Conservation (phyloP, 2,113 vertebrate species). For the Mola mola region DNA sequence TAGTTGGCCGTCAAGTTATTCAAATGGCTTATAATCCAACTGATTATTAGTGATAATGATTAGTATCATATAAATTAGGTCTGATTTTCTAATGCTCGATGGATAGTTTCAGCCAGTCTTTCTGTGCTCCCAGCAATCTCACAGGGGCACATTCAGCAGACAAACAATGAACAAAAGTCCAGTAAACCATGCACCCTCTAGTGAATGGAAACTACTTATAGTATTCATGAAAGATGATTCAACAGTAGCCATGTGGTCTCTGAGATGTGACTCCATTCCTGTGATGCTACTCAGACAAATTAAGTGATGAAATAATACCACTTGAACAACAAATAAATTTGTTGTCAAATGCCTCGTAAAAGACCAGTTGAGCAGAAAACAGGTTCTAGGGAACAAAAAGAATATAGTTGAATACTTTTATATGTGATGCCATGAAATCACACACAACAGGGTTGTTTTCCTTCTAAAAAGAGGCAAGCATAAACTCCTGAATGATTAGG, state of each 20-base stretch:
- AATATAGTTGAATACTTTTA: constrained; percentile 1
- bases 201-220: constrained; percentile 65
- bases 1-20: not conserved
- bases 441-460: constrained; percentile 37
- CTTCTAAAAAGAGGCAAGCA: constrained; percentile 43
- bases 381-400: not conserved
- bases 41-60: not conserved
- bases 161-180: constrained; percentile 55
- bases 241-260: constrained; percentile 36
- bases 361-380: not conserved
- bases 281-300: constrained; percentile 11
- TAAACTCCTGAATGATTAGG: constrained; percentile 64
- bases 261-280: constrained; percentile 47
- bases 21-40: not conserved
- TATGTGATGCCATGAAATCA: constrained; percentile 14
- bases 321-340: not conserved
- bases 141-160: constrained; percentile 28
- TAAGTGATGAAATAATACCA: constrained; percentile 15
- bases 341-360: not conserved
- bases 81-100: not conserved
- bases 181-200: constrained; percentile 26
- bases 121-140: constrained; percentile 9
- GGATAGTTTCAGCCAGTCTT: not conserved
- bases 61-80: too few species aligned
- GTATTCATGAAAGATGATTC: constrained; percentile 51